These are phyloP conservation scores for Dendrolimus houi DNA, from an alignment of 2,888 invertebrate species.

Conservation along the genomic window DNA sequence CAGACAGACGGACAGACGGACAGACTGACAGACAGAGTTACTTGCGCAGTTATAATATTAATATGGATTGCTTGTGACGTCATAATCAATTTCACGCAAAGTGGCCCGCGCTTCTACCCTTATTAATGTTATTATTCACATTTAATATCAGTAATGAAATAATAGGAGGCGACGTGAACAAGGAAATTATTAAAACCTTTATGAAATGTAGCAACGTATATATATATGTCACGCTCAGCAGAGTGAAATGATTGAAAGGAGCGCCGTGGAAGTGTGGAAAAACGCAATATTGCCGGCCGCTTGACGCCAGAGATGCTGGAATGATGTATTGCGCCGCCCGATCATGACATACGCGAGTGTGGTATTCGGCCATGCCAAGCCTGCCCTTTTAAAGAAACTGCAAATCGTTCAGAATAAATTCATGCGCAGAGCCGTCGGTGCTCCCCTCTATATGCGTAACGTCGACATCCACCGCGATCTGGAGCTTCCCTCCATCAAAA, in stretches of 20 bases:
- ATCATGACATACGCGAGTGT: too few relatives aligned
- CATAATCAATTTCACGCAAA: neutral
- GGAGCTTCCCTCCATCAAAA: too few relatives aligned
- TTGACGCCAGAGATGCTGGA: constrained; percentile 3
- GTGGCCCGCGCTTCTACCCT: neutral
- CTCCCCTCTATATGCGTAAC: too few relatives aligned
- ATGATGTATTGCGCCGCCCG: neutral
- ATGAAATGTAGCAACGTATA: constrained; percentile 12
- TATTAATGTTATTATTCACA: neutral
- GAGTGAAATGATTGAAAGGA: constrained; percentile 25
- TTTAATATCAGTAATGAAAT: neutral
- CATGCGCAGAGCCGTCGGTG: too few relatives aligned
- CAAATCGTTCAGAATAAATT: too few relatives aligned
- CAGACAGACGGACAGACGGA: too few relatives aligned
- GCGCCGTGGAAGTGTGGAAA: constrained; percentile 19
- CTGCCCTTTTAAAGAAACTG: too few relatives aligned
- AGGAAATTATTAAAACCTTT: constrained; percentile 11
- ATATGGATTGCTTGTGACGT: neutral
- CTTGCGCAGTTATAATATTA: neutral
- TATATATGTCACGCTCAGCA: constrained; percentile 10
- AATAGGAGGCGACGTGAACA: neutral
- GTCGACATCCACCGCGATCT: too few relatives aligned
- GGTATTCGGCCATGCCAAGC: too few relatives aligned
- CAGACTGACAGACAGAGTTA: too few relatives aligned
- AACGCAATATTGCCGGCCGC: constrained; percentile 24